A percentile compares a stretch with the other conserved stretches of the same genome.
Conservation (phyloP, 1,140 invertebrate genomes). For the Dinoponera quadriceps region DNA sequence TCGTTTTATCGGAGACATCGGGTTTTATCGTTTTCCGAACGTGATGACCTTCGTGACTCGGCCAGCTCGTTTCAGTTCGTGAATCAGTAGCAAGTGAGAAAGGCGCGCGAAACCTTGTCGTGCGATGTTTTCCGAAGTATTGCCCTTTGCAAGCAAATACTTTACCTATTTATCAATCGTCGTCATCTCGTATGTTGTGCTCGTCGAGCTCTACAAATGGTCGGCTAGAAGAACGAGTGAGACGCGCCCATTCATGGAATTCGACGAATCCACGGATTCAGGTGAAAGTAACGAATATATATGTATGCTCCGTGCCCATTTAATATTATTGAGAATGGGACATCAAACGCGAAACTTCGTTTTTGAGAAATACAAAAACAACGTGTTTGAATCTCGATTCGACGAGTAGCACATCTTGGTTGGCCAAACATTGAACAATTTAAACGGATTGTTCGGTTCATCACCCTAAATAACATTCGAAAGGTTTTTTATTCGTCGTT, state of each 20-base stretch:
- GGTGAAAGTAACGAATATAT: slow-evolving; percentile 68
- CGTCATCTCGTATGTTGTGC: slow-evolving; percentile 65
- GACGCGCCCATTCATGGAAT: slow-evolving; percentile 32
- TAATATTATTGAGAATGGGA: slow-evolving; percentile 4
- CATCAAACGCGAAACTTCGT: too few relatives aligned
- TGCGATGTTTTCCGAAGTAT: slow-evolving; percentile 75
- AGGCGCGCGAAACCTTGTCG: not conserved
- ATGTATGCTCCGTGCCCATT: not conserved
- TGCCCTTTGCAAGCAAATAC: slow-evolving; percentile 80
- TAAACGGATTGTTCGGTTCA: too few relatives aligned
- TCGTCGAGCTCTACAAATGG: slow-evolving; percentile 56
- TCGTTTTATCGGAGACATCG: too few relatives aligned
- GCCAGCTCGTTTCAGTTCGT: not conserved
- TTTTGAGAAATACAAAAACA: too few relatives aligned
- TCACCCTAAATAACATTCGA: too few relatives aligned
- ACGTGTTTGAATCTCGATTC: too few relatives aligned
- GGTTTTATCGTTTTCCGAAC: not conserved
- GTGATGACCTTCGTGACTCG: not conserved
- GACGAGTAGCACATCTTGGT: too few relatives aligned
- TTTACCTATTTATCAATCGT: slow-evolving; percentile 74
- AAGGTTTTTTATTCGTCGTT: too few relatives aligned
- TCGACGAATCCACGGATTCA: slow-evolving; percentile 59
- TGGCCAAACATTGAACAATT: too few relatives aligned
- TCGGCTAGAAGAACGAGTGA: not conserved
- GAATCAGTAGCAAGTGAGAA: slow-evolving; percentile 3